These are phyloP conservation scores for Dufourea novaeangliae DNA, from an alignment of 1,140 invertebrate genomes.

Conservation along the genomic window DNA sequence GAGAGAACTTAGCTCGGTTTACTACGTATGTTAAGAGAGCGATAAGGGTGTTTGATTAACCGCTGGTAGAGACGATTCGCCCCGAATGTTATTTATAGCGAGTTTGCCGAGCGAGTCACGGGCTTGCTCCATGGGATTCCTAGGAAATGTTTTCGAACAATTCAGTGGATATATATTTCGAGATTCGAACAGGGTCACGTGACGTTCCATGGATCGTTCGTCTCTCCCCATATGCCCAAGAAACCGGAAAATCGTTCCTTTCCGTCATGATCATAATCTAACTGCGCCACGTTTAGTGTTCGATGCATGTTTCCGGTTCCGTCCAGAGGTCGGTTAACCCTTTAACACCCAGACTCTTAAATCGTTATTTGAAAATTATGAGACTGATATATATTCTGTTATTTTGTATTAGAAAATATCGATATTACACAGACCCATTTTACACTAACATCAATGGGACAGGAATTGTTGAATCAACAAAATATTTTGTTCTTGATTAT, in stretches of 20 bases:
- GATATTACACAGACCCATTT: no score
- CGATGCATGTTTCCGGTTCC: conserved; percentile 1
- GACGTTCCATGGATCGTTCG: background rate
- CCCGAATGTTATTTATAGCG: conserved; percentile 39
- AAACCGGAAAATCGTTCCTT: conserved; percentile 6
- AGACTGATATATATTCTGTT: no score
- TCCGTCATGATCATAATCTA: background rate
- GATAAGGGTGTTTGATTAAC: conserved; percentile 67
- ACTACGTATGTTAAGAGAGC: conserved; percentile 34
- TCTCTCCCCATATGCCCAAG: background rate
- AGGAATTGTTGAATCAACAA: no score
- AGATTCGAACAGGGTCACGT: background rate
- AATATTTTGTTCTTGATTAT: no score
- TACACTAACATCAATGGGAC: no score
- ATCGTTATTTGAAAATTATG: no score
- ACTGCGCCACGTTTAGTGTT: background rate
- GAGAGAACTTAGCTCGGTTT: conserved; percentile 19
- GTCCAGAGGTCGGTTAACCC: background rate
- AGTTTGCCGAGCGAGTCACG: background rate
- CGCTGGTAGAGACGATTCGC: conserved; percentile 25
- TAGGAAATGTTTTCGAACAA: background rate
- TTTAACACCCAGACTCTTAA: no score
- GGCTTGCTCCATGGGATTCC: no score
- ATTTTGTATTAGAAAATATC: no score
- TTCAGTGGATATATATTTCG: background rate